A percentile compares a stretch with the other conserved stretches of the same genome.
Evolutionary conservation across 2,888 invertebrate species (phyloP).

Genomic region (Leptinotarsa tumamoca): DNA sequence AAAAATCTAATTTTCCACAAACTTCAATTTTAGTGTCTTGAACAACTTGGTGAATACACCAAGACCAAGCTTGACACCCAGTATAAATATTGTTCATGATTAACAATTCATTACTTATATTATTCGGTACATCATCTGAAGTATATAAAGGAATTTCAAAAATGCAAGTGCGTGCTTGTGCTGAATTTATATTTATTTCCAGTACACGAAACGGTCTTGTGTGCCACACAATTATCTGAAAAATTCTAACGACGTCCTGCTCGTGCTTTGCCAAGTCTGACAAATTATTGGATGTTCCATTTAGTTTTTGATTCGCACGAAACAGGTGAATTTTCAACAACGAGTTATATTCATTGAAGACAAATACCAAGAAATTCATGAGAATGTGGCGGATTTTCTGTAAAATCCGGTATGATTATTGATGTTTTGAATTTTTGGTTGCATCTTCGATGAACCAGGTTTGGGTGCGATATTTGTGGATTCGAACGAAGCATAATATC

Average conservation of each 20-base stretch:
- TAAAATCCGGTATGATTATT: not conserved
- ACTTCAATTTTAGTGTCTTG: too few species aligned
- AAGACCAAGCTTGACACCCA: too few species aligned
- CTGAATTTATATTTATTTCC: not conserved
- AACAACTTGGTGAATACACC: too few species aligned
- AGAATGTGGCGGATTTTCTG: not conserved
- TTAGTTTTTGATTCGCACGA: constrained; percentile 26
- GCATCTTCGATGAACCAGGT: too few species aligned
- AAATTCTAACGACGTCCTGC: constrained; percentile 39
- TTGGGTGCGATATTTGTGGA: too few species aligned
- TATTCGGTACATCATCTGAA: too few species aligned
- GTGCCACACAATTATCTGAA: constrained; percentile 28
- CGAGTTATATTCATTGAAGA: constrained; percentile 21
- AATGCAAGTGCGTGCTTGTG: not conserved
- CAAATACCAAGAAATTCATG: not conserved
- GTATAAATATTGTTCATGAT: too few species aligned
- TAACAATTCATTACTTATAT: too few species aligned
- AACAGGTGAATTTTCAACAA: constrained; percentile 32
- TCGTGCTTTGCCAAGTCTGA: constrained; percentile 39
- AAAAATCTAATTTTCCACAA: too few species aligned
- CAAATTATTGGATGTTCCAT: constrained; percentile 35
- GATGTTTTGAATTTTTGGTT: too few species aligned
- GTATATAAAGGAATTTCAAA: not conserved
- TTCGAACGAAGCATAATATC: too few species aligned
- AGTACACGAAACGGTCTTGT: not conserved